Conservation (phyloP, 2,797 vertebrate genomes). For the Passerculus sandwichensis region DNA sequence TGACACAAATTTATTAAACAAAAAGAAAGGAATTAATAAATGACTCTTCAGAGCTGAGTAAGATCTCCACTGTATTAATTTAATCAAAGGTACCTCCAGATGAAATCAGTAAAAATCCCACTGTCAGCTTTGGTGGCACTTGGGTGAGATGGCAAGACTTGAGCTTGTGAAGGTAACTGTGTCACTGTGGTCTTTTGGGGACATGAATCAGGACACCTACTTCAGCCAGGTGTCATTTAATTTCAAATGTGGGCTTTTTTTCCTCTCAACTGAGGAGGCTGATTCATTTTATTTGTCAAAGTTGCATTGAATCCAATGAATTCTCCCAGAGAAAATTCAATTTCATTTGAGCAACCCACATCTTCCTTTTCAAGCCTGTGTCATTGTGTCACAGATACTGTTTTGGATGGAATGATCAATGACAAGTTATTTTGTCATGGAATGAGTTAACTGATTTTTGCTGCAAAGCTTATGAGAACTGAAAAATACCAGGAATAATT, state of each 20-base stretch:
- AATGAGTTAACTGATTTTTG: not conserved
- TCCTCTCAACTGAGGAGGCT: not conserved
- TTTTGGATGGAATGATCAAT: not conserved
- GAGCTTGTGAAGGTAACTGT: not conserved
- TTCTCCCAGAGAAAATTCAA: not conserved
- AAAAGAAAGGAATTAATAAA: not conserved
- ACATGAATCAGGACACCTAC: not conserved
- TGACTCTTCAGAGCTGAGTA: not conserved
- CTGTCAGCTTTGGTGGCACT: fast-evolving
- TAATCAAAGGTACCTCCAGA: not conserved
- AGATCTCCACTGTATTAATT: not conserved
- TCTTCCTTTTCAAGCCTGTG: not conserved
- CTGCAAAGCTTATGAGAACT: not conserved
- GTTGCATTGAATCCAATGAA: not conserved
- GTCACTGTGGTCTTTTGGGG: not conserved
- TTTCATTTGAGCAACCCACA: not conserved
- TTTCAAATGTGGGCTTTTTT: not conserved
- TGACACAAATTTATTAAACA: not conserved
- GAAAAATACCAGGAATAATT: not conserved
- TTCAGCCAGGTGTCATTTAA: not conserved
- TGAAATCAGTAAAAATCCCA: not conserved
- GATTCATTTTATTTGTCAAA: not conserved
- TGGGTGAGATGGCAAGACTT: not conserved
- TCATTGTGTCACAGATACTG: not conserved
- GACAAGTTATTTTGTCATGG: not conserved